Base-by-base conservation (phyloP, 1,140 invertebrate genomes). In the Drosophila truncata region DNA sequence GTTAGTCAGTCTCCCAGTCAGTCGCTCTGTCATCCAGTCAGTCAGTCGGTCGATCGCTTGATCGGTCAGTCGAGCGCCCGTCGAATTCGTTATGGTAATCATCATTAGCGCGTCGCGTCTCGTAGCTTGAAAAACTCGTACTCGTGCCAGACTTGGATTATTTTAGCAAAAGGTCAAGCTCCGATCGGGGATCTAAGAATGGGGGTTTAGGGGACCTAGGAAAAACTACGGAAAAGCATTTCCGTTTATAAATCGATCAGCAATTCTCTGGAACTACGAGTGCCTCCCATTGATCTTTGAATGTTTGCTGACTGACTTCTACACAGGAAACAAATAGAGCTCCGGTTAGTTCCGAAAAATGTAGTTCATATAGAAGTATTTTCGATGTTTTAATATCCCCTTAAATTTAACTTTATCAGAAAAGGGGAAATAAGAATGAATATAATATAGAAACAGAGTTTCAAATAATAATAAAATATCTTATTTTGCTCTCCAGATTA, bases 51-150 rank as follows among this genome's bases (percentile, higher is more conserved):
- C 54, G 33, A 29, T 60, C 73, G 41, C 27, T 67, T 42, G 50
- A 57, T 61, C 71, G 55, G 71, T 71, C 75, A 78, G 57, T 55
- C 64, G 57, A 70, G 54, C 82, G 66, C 64, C 54, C 62, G 65
- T 67, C 67, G 67, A 70, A 87, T 88, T 83, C 84, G 77, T 88
- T 88, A 71, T 78, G 81, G 80, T 71, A 87, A 87, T 88, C 84
- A 87, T 88, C 84, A 88, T 86, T 86, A 86, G 71, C 61, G 35
- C 47, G 52, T 60, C 46, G 13, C 29, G 29, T 23, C 52, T 23
- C 31, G 31, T 11, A 8, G 52, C 31, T 47, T 5, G 33, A n/a
- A 37, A 41, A 42, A 16, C 20, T 14, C 49, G 27, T 49, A 57
- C 80, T 39, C 47, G 47, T 70, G 59, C 59, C 84, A 87, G 83